phyloP scores from a whole-genome alignment of 2,113 vertebrate genomes.

The Deroptyus accipitrinus region DNA sequence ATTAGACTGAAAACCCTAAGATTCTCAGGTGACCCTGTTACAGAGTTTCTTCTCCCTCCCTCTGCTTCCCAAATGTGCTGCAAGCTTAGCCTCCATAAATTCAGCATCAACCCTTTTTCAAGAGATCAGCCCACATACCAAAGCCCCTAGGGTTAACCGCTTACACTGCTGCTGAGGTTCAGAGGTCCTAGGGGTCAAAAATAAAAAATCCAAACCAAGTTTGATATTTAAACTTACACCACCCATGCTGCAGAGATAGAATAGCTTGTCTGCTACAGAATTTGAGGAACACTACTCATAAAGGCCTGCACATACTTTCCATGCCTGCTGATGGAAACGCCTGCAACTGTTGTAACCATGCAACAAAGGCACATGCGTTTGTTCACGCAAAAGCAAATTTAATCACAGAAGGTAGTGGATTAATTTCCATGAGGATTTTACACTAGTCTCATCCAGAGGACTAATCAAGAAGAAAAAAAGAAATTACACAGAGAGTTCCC shows the following conservation, averaged over 20 bases:
- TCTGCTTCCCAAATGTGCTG: background rate
- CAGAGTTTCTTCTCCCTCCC: background rate
- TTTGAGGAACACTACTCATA: background rate
- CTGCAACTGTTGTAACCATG: fast-evolving
- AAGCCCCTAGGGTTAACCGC: background rate
- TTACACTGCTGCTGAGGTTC: background rate
- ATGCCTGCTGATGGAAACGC: background rate
- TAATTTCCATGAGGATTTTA: background rate
- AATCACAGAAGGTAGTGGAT: background rate
- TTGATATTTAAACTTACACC: background rate
- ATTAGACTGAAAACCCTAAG: fast-evolving
- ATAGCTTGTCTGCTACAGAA: background rate
- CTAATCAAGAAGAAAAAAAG: background rate
- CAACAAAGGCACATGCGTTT: background rate
- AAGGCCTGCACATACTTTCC: background rate
- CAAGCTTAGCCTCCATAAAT: background rate
- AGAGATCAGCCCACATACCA: background rate
- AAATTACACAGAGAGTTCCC: background rate
- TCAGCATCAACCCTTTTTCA: background rate
- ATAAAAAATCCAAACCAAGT: background rate
- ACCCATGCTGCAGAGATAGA: background rate
- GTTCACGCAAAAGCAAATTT: background rate
- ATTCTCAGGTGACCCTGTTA: background rate
- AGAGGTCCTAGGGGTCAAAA: fast-evolving
- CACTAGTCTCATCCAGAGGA: background rate